A percentile compares a stretch with the other conserved stretches of the same genome.
Conservation (phyloP, 2,113 vertebrate species). For the Pituophis catenifer region DNA sequence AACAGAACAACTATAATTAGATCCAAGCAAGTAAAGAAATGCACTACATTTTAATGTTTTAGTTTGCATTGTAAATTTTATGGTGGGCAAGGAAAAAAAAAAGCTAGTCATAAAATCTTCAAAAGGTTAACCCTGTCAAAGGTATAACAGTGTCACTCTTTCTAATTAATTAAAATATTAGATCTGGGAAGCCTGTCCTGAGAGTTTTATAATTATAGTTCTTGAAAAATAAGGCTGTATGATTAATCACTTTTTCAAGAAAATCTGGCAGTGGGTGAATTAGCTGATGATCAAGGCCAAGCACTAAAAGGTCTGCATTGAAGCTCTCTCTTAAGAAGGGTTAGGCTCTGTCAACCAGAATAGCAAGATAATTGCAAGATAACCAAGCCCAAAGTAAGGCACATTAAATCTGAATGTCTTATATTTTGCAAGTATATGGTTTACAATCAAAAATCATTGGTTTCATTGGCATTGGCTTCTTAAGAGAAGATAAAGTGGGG, state of each 20-base stretch:
- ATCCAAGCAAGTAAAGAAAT: neutral
- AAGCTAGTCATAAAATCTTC: neutral
- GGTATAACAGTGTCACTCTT: neutral
- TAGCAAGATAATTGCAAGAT: neutral
- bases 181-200: neutral
- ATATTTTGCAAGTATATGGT: neutral
- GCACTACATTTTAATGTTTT: neutral
- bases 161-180: neutral
- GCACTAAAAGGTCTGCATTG: neutral
- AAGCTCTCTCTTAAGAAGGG: neutral
- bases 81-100: neutral
- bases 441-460: neutral
- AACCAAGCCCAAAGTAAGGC: neutral
- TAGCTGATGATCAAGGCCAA: neutral
- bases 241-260: neutral
- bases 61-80: neutral
- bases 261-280: neutral
- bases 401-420: neutral
- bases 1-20: neutral
- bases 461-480: neutral
- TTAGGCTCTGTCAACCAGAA: neutral
- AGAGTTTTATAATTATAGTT: neutral
- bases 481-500: neutral
- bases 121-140: neutral
- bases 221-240: neutral